Base-by-base conservation (phyloP, 2,113 vertebrate genomes). In the Butorides virescens region DNA sequence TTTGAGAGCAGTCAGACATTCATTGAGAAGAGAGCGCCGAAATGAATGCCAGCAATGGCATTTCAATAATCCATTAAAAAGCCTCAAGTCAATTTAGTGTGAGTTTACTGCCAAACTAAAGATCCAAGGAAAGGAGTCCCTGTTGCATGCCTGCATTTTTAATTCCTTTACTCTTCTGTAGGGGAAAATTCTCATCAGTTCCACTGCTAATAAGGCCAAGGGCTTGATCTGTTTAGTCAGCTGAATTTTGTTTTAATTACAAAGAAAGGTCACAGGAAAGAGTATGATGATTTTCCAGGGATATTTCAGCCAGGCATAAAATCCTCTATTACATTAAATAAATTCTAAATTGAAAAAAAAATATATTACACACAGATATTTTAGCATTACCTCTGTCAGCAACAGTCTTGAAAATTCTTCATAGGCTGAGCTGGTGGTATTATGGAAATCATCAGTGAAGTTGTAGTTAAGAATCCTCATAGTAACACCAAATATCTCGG, bases 401-500 rank as follows among this genome's bases (percentile, higher is more conserved):
- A 98, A 77, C 37, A 94, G 70, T n/a, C 17, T 92, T 55, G 97
- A 97, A 79, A 98, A 98, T 47, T 88, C 61, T 67, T 59, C 39
- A 66, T 94, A 97, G 26, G 96, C 96, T 4, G 16, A 46, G 20
- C 97, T 97, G 75, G 87, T 95, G 30, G 8, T 37, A 77, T 98
- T 62, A 42, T 36, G 80, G 27, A 98, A 85, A 74, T 91, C 62
- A 20, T 96, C 92, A 0, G 97, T 98, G 90, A 97, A 58, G 44
- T 93, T 98, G 74, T 73, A 96, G 88, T 98, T 96, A 13, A 95
- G 47, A 91, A 98, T 97, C 73, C 71, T 95, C 68, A 98, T 5
- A 6, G 53, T 96, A 86, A 97, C 15, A 72, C 47, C 81, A 59
- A 98, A 97, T 22, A 96, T 32, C n/a, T 39, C 93, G 71, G 97